Evolutionary conservation across 2,888 invertebrate genomes (phyloP).

Genomic region (Sericinus montela): DNA sequence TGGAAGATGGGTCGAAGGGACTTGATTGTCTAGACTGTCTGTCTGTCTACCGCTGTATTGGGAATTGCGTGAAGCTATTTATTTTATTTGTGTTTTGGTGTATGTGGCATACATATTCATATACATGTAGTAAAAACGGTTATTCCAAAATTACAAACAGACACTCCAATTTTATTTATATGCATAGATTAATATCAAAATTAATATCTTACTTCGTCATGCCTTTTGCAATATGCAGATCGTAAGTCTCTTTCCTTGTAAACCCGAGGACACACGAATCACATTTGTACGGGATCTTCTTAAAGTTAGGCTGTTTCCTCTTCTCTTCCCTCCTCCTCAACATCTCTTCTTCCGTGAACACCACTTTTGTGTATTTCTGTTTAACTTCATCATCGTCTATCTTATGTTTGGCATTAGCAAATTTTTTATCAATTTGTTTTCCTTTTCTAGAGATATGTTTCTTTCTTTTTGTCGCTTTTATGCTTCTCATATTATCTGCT

Average conservation of each 20-base stretch:
- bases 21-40: too few species aligned
- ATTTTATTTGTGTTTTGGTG: too few species aligned
- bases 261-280: slow-evolving; percentile 54
- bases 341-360: slow-evolving; percentile 47
- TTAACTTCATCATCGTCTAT: slow-evolving; percentile 10
- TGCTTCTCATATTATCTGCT: neutral
- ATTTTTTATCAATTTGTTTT: too few species aligned
- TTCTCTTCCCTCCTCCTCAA: slow-evolving; percentile 43
- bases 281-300: slow-evolving; percentile 54
- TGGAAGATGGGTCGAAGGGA: too few species aligned
- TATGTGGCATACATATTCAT: too few species aligned
- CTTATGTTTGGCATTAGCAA: neutral
- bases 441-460: neutral
- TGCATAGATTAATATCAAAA: too few species aligned
- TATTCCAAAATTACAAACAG: too few species aligned
- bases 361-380: slow-evolving; percentile 37
- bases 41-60: too few species aligned
- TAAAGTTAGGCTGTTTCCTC: slow-evolving; percentile 49
- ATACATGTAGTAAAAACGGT: too few species aligned
- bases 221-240: slow-evolving; percentile 43
- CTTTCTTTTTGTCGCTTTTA: too few species aligned
- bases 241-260: slow-evolving; percentile 37
- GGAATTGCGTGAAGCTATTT: too few species aligned
- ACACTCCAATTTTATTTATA: too few species aligned
- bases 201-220: slow-evolving; percentile 35